A percentile compares a stretch with the other conserved stretches of the same genome.
Conservation (phyloP, 2,113 vertebrate genomes). For the Fukomys damarensis region DNA sequence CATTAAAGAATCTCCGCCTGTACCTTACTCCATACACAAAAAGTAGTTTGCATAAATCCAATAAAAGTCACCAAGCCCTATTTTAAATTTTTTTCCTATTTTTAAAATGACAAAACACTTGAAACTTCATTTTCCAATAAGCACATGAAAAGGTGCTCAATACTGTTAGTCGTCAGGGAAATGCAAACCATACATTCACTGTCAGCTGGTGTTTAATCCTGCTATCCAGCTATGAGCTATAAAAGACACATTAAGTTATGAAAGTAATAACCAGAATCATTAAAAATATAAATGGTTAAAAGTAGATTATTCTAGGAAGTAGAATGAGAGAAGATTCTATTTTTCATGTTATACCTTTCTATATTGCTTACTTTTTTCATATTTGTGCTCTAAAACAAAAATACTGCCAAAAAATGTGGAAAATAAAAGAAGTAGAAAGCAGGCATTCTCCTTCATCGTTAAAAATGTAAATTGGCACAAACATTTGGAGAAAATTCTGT, state of each 20-base stretch:
- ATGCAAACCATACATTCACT: background rate
- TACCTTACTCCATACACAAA: background rate
- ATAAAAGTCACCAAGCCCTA: background rate
- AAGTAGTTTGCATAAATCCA: background rate
- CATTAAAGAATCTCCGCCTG: background rate
- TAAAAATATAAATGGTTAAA: slow-evolving; percentile 48
- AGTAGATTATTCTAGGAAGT: background rate
- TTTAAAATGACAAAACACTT: background rate
- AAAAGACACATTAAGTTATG: background rate
- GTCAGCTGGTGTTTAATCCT: background rate
- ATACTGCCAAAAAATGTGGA: background rate
- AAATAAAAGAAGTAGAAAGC: background rate
- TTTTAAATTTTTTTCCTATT: background rate
- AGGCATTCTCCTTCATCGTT: background rate
- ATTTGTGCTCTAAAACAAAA: slow-evolving; percentile 60
- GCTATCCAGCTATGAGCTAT: background rate
- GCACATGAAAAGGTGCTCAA: background rate
- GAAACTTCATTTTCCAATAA: background rate
- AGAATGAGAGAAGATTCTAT: background rate
- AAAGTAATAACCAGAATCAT: background rate
- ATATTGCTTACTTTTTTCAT: background rate
- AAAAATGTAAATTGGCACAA: background rate
- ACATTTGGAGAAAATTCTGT: background rate
- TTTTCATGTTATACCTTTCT: slow-evolving; percentile 34
- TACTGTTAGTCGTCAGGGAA: background rate